Percentiles rank a stretch among this genome's conserved stretches.
Evolutionary conservation across 2,888 invertebrate species (phyloP).

Genomic region (Tanytarsus gracilentus): DNA sequence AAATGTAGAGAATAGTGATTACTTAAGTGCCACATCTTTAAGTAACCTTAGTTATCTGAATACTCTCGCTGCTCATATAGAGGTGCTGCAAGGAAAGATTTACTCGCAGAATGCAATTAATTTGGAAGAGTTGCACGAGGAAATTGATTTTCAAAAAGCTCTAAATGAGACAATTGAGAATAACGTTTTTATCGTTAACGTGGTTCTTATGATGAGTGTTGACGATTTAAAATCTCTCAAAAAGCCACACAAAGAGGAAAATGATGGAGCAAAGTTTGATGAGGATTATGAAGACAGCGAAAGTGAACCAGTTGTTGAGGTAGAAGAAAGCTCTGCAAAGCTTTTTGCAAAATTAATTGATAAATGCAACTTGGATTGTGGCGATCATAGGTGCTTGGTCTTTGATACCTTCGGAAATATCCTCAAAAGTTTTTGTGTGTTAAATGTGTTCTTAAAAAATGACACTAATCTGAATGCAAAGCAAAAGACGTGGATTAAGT

Average conservation of each 20-base stretch:
- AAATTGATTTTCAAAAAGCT: no score
- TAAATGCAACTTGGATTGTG: no score
- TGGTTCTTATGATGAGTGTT: constrained; percentile 37
- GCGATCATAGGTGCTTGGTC: constrained; percentile 38
- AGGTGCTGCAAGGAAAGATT: no score
- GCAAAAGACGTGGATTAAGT: constrained; percentile 33
- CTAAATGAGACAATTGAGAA: neutral
- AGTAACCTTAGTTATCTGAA: no score
- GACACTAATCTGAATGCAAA: constrained; percentile 29
- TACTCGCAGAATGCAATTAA: no score
- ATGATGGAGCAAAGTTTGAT: constrained; percentile 20
- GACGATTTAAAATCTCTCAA: constrained; percentile 31
- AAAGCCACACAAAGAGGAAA: constrained; percentile 29
- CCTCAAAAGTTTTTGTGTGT: constrained; percentile 34
- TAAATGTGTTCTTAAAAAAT: constrained; percentile 33
- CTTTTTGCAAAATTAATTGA: constrained; percentile 37
- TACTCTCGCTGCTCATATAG: no score
- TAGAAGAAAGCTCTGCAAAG: constrained; percentile 31
- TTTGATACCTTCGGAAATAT: constrained; percentile 35
- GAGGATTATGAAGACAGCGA: constrained; percentile 30
- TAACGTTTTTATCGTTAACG: constrained; percentile 30
- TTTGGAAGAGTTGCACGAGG: no score
- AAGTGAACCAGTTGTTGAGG: neutral
- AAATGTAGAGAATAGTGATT: no score
- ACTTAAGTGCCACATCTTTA: no score